phyloP scores from a whole-genome alignment of 2,797 vertebrate species.

The Lateolabrax maculatus region DNA sequence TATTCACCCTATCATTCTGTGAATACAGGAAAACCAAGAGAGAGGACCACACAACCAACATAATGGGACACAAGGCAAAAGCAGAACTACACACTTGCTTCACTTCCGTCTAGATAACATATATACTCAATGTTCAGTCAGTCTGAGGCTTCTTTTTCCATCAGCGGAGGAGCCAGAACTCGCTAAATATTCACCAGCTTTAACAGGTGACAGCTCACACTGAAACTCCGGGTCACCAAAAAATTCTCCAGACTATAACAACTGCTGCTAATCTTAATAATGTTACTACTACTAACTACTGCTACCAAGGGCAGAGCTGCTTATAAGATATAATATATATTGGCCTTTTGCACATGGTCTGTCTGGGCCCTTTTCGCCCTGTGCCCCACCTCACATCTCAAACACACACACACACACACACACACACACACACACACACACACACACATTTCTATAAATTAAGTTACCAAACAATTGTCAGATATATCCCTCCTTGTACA shows the following conservation, averaged over 20 bases:
- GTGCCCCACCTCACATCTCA: neutral
- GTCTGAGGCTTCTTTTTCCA: neutral
- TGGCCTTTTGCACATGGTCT: neutral
- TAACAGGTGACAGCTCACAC: neutral
- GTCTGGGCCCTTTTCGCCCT: neutral
- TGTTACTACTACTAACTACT: neutral
- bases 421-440: neutral
- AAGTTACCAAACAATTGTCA: neutral
- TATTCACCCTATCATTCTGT: neutral
- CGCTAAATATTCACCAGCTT: neutral
- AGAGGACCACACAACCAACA: constrained; percentile 13
- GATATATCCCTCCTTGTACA: no score
- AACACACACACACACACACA: neutral
- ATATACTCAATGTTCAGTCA: neutral
- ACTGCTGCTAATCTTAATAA: neutral
- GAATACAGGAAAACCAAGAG: neutral
- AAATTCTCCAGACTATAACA: no score
- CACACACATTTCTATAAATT: neutral
- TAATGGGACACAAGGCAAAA: constrained; percentile 18
- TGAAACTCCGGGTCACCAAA: neutral
- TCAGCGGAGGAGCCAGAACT: neutral
- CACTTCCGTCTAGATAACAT: constrained; percentile 10
- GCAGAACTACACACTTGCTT: constrained; percentile 39
- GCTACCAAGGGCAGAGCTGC: neutral
- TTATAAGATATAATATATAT: neutral